Conservation (phyloP, 2,113 vertebrate species). For the Psilopogon haemacephalus region DNA sequence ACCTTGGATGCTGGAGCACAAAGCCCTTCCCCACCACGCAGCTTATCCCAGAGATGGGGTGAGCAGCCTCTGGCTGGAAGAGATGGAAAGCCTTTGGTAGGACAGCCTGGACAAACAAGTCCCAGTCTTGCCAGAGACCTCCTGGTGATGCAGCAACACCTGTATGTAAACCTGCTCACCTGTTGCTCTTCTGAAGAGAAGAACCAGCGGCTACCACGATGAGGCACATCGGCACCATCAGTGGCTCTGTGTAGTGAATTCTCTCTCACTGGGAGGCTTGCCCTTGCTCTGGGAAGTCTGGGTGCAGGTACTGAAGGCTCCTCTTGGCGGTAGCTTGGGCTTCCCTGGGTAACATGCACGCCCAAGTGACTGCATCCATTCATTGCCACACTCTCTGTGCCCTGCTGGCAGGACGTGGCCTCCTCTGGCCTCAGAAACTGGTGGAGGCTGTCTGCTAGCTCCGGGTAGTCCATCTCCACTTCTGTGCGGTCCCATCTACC, state of each 20-base stretch:
- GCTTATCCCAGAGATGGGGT: not conserved
- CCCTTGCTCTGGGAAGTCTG: slow-evolving; percentile 31
- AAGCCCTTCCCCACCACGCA: rapidly evolving
- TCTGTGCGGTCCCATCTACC: slow-evolving; percentile 3
- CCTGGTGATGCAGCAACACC: not conserved
- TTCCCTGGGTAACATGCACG: not conserved
- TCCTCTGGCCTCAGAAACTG: not conserved
- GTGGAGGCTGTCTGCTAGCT: not conserved
- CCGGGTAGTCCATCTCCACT: not conserved
- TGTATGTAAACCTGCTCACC: not conserved
- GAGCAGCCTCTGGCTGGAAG: not conserved
- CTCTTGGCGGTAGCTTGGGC: not conserved
- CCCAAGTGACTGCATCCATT: not conserved
- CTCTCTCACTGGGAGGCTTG: slow-evolving; percentile 37
- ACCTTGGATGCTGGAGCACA: not conserved
- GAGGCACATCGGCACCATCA: rapidly evolving
- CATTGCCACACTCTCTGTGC: not conserved
- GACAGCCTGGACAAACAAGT: not conserved
- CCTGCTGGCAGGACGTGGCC: not conserved
- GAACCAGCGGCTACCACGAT: rapidly evolving
- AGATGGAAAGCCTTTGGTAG: not conserved
- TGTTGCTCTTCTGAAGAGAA: not conserved
- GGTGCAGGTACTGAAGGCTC: slow-evolving; percentile 59
- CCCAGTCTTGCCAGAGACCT: not conserved
- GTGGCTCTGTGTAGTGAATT: not conserved